These are phyloP conservation scores for Drosophila seclusa DNA, from an alignment of 2,888 invertebrate genomes.

Conservation along the genomic window DNA sequence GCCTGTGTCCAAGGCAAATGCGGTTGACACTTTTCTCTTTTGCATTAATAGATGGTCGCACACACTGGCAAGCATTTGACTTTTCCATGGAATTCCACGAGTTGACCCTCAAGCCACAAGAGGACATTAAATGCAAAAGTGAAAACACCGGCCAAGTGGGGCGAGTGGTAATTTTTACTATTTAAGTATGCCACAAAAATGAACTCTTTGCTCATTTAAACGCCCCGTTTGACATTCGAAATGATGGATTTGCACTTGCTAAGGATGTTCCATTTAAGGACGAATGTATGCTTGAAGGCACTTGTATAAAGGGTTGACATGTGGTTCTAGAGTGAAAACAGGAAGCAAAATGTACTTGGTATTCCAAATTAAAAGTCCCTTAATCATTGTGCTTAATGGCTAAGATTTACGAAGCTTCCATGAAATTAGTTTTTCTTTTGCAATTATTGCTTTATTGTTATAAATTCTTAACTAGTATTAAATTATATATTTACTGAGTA, in stretches of 20 bases:
- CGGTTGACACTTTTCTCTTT: slow-evolving; percentile 79
- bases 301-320: slow-evolving; percentile 1
- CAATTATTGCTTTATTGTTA: slow-evolving; percentile 39
- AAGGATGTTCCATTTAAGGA: slow-evolving; percentile 5
- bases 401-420: background rate
- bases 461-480: slow-evolving; percentile 1
- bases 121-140: slow-evolving; percentile 77
- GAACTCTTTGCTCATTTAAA: slow-evolving; percentile 45
- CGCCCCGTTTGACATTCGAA: slow-evolving; percentile 24
- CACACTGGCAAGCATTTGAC: slow-evolving; percentile 48
- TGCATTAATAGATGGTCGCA: slow-evolving; percentile 70
- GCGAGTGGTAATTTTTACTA: slow-evolving; percentile 15
- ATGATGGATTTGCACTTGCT: slow-evolving; percentile 37
- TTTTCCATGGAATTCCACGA: slow-evolving; percentile 64
- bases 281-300: too few relatives aligned
- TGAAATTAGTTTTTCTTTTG: background rate
- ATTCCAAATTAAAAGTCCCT: background rate
- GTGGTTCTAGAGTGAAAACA: background rate
- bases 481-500: slow-evolving; percentile 23
- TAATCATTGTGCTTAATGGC: background rate
- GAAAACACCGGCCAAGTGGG: slow-evolving; percentile 54
- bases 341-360: background rate
- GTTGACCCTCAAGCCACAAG: slow-evolving; percentile 80
- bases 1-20: slow-evolving; percentile 63
- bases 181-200: slow-evolving; percentile 51